Base-by-base conservation (phyloP, 2,888 invertebrate genomes). In the Perizoma flavofasciatum region DNA sequence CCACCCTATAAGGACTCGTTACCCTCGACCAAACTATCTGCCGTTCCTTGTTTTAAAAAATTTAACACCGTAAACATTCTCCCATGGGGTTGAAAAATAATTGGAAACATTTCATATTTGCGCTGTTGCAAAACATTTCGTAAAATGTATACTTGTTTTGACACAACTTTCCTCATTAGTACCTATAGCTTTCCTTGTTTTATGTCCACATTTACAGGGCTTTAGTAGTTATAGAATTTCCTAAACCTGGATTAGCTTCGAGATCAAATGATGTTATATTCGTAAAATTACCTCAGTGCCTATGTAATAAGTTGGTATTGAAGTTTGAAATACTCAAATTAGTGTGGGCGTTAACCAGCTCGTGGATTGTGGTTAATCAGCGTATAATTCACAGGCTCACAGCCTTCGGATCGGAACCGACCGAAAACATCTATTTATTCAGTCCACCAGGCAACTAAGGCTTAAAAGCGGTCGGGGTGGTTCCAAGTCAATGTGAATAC, bases 321-420 rank as follows among this genome's bases (percentile, higher is more conserved):
- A 57, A 59, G 56, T 61, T 48, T 34, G 44, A 45, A 54, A 50
- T 54, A 49, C 41, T 59, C 49, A 49, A 60, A 46, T 55, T 52
- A 55, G 50, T 8, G 48, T 39, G 37, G 55, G 22, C 44, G 55
- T 49, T 44, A 47, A 47, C 44, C 34, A 46, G 48, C 22, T 37
- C n/a, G 52, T 49, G 44, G 46, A 46, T 56, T 56, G 49, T 52
- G 50, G 22, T 50, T 53, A 45, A 53, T 49, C 33, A 39, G 11
- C 37, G 39, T 39, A 33, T 37, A 48, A 32, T 44, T 48, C 49
- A 39, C 39, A 45, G 37, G 10, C 40, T 35, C 0, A 7, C 8
- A 52, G 10, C 32, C 41, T 46, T 35, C n/a, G 45, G 41, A 35
- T 41, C 40, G 46, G 48, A 54, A 61, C 47, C 34, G 5, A 6